Evolutionary conservation across 2,888 invertebrate genomes (phyloP).

Genomic region (Lymantria dispar): DNA sequence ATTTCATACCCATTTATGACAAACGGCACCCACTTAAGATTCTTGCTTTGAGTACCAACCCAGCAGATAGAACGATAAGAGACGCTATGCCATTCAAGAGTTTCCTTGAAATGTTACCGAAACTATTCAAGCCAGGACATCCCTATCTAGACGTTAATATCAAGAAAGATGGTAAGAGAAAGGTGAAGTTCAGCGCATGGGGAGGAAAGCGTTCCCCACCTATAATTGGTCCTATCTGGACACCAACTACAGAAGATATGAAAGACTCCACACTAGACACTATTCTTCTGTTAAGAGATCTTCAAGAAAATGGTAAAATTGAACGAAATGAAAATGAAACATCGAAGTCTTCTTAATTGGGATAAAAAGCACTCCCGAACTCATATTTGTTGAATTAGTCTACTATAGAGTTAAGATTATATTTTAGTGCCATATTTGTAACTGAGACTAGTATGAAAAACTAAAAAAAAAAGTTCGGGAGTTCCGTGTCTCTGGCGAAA

Average conservation of each 20-base stretch:
- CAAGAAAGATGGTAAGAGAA: constrained; percentile 73
- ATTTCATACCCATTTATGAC: constrained; percentile 54
- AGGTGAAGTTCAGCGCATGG: constrained; percentile 76
- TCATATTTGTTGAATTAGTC: constrained; percentile 20
- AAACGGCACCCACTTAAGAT: constrained; percentile 66
- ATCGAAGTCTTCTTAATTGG: constrained; percentile 41
- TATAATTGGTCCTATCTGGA: constrained; percentile 76
- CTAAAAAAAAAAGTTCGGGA: constrained; percentile 37
- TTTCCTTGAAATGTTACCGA: constrained; percentile 55
- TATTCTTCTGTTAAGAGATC: constrained; percentile 58
- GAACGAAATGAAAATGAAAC: constrained; percentile 11
- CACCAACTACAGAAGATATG: constrained; percentile 50
- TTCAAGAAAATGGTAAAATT: constrained; percentile 22
- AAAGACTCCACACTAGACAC: constrained; percentile 60
- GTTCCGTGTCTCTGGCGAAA: constrained; percentile 32
- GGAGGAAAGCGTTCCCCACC: constrained; percentile 73
- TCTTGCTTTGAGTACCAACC: constrained; percentile 52
- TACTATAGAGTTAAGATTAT: constrained; percentile 25
- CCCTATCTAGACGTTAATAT: constrained; percentile 63
- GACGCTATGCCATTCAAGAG: constrained; percentile 63
- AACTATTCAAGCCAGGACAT: constrained; percentile 64
- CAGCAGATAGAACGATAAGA: constrained; percentile 45
- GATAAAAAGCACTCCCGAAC: constrained; percentile 34
- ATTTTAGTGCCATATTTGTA: constrained; percentile 53
- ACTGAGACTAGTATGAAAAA: constrained; percentile 22